Conservation (phyloP, 2,888 invertebrate species). For the Chromoteleia sp. region DNA sequence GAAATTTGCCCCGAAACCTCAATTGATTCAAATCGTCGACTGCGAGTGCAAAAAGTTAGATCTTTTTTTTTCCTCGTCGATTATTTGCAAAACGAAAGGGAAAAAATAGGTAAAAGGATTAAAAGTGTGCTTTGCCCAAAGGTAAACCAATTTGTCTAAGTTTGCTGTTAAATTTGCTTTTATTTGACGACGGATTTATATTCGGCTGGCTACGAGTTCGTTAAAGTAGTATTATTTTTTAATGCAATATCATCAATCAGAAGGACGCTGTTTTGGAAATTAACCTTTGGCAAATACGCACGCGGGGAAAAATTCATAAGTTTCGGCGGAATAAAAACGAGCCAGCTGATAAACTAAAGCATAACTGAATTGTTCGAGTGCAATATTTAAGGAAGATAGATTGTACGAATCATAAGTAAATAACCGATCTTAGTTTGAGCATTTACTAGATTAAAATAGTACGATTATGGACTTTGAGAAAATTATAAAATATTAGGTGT, state of each 20-base stretch:
- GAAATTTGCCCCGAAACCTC: slow-evolving; percentile 40
- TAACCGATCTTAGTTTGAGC: no score
- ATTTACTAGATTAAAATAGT: no score
- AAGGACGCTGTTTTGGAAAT: neutral
- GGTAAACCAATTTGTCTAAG: slow-evolving; percentile 57
- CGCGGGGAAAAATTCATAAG: neutral
- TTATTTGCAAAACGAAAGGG: slow-evolving; percentile 32
- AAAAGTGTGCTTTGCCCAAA: slow-evolving; percentile 36
- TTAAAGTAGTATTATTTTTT: slow-evolving; percentile 21
- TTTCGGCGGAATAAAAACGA: slow-evolving; percentile 1
- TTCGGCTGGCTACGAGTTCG: slow-evolving; percentile 4
- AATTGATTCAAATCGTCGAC: slow-evolving; percentile 37
- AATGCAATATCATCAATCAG: slow-evolving; percentile 2
- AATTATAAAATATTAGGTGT: no score
- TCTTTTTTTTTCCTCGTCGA: slow-evolving; percentile 25
- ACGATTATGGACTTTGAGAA: no score
- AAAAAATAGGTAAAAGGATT: slow-evolving; percentile 24
- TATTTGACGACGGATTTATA: slow-evolving; percentile 26
- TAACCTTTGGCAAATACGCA: neutral
- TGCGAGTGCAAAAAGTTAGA: slow-evolving; percentile 7
- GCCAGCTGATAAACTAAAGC: no score
- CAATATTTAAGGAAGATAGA: no score
- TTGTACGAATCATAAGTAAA: no score
- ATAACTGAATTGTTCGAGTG: no score
- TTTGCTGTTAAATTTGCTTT: slow-evolving; percentile 36